A percentile compares a stretch with the other conserved stretches of the same genome.
Evolutionary conservation across 2,797 vertebrate genomes (phyloP).

Genomic region (Iguana delicatissima): DNA sequence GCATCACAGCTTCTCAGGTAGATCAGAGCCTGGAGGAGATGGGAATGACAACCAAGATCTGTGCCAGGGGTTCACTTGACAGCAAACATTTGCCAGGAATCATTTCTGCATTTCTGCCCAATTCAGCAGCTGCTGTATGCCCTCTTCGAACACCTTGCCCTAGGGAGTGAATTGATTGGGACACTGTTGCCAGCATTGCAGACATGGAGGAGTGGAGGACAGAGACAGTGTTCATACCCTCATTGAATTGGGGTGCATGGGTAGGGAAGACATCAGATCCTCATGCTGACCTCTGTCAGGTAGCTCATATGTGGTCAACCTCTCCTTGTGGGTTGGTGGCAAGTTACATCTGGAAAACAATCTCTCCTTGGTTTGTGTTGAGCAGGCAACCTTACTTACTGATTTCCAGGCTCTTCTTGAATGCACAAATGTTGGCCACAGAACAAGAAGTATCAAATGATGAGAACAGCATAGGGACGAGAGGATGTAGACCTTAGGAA

Average conservation of each 20-base stretch:
- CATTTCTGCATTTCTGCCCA: conserved; percentile 12
- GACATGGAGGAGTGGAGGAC: not conserved
- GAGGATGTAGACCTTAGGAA: not conserved
- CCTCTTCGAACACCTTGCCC: not conserved
- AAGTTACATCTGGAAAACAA: not conserved
- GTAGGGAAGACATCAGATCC: not conserved
- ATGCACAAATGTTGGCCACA: not conserved
- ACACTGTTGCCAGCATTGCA: not conserved
- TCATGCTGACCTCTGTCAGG: no score
- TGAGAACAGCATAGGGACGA: not conserved
- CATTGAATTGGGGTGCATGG: not conserved
- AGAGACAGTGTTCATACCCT: not conserved
- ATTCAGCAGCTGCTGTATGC: conserved; percentile 22
- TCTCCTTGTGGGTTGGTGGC: not conserved
- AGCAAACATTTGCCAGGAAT: conserved; percentile 10
- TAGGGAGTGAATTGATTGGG: conserved; percentile 8
- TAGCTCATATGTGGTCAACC: not conserved
- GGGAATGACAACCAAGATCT: not conserved
- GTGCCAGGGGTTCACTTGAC: not conserved
- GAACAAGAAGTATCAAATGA: not conserved
- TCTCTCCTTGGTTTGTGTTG: not conserved
- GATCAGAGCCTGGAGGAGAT: not conserved
- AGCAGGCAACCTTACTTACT: not conserved
- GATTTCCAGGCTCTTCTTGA: not conserved
- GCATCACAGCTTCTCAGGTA: not conserved